Conservation (phyloP, 2,888 invertebrate genomes). For the Ptychoptera contaminata region DNA sequence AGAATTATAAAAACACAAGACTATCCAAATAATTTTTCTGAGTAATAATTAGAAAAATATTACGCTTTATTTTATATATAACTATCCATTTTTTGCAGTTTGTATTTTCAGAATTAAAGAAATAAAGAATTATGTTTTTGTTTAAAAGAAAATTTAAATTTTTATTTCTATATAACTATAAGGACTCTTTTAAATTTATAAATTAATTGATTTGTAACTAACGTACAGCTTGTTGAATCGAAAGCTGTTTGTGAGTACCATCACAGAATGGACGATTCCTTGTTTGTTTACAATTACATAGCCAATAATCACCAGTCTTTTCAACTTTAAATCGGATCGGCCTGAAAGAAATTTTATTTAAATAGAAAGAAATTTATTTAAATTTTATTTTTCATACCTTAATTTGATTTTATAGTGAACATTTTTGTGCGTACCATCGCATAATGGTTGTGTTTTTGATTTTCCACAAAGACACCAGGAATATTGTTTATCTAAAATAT, state of each 20-base stretch:
- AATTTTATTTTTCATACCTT: conserved; percentile 31
- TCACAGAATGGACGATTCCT: conserved; percentile 90
- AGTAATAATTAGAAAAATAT: too few species aligned
- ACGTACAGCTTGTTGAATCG: conserved; percentile 41
- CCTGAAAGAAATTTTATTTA: conserved; percentile 28
- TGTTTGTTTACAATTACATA: conserved; percentile 98
- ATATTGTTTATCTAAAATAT: conserved; percentile 32
- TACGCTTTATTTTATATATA: too few species aligned
- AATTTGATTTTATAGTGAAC: conserved; percentile 55
- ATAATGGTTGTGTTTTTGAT: conserved; percentile 83
- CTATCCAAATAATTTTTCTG: too few species aligned
- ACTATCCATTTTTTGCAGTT: too few species aligned
- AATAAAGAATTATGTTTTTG: too few species aligned
- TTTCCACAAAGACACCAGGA: conserved; percentile 90
- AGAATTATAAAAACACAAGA: too few species aligned
- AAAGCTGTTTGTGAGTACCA: conserved; percentile 70
- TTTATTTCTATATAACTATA: too few species aligned
- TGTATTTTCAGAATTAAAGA: too few species aligned
- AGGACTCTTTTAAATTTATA: too few species aligned
- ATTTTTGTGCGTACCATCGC: conserved; percentile 83
- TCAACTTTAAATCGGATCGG: conserved; percentile 73
- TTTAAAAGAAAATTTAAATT: too few species aligned
- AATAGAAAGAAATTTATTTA: conserved; percentile 1
- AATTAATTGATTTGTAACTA: background rate
- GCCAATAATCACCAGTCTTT: conserved; percentile 82